Percentiles rank a stretch among this genome's conserved stretches.
Conservation (phyloP, 2,797 vertebrate genomes). For the Urocyon cinereoargenteus region DNA sequence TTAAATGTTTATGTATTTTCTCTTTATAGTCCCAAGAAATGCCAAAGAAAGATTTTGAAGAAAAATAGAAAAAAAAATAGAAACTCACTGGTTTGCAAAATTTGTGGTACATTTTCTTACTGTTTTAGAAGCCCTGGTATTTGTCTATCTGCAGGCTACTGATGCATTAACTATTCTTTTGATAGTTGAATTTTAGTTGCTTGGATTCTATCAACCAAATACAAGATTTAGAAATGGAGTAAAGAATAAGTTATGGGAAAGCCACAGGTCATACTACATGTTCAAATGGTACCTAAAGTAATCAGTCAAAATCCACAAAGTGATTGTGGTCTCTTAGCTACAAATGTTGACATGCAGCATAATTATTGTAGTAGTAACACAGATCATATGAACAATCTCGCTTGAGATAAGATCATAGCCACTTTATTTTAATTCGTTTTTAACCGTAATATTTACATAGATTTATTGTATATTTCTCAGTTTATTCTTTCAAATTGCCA, state of each 20-base stretch:
- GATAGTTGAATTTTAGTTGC: not conserved
- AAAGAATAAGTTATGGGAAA: not conserved
- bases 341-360: not conserved
- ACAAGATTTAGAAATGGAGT: not conserved
- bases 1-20: not conserved
- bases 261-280: not conserved
- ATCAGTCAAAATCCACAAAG: not conserved
- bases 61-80: not conserved
- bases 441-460: not conserved
- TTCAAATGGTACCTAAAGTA: not conserved
- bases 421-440: not conserved
- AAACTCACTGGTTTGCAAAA: not conserved
- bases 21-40: not conserved
- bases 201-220: not conserved
- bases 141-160: not conserved
- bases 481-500: not conserved
- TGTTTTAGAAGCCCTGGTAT: not conserved
- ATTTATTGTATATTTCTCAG: not conserved
- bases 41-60: not conserved
- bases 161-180: not conserved
- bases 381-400: not conserved
- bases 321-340: not conserved
- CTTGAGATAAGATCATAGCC: not conserved
- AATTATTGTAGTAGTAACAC: not conserved
- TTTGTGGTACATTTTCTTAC: not conserved